Evolutionary conservation across 23 tunicate genomes (phyloP).

Genomic region (Styela plicata): DNA sequence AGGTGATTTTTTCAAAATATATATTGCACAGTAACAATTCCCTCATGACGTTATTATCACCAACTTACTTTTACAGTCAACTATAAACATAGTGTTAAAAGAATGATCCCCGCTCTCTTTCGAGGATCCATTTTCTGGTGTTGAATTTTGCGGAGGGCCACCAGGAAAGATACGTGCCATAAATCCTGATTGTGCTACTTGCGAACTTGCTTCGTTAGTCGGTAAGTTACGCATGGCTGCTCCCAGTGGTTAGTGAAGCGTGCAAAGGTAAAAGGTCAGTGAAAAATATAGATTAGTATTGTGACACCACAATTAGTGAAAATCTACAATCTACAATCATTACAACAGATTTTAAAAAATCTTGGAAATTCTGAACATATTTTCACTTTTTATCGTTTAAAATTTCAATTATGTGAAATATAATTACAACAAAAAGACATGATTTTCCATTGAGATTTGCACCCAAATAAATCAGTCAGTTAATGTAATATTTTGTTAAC

Average conservation of each 20-base stretch:
- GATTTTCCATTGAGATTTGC: too few relatives aligned
- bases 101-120: background rate
- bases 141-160: background rate
- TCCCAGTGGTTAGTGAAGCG: constrained; percentile 29
- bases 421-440: too few relatives aligned
- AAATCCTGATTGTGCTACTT: background rate
- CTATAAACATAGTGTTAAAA: background rate
- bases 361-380: too few relatives aligned
- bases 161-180: constrained; percentile 2
- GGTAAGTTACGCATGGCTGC: constrained; percentile 23
- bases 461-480: too few relatives aligned
- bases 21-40: too few relatives aligned
- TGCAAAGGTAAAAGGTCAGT: constrained; percentile 33
- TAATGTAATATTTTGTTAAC: too few relatives aligned
- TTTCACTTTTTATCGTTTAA: too few relatives aligned
- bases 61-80: background rate
- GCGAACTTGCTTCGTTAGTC: background rate
- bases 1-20: too few relatives aligned
- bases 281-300: background rate
- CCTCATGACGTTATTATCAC: too few relatives aligned
- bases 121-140: background rate
- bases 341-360: background rate
- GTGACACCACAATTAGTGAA: background rate
- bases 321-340: background rate
- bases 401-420: too few relatives aligned